phyloP scores from a whole-genome alignment of 1,140 invertebrate species.

The Hermetia illucens region DNA sequence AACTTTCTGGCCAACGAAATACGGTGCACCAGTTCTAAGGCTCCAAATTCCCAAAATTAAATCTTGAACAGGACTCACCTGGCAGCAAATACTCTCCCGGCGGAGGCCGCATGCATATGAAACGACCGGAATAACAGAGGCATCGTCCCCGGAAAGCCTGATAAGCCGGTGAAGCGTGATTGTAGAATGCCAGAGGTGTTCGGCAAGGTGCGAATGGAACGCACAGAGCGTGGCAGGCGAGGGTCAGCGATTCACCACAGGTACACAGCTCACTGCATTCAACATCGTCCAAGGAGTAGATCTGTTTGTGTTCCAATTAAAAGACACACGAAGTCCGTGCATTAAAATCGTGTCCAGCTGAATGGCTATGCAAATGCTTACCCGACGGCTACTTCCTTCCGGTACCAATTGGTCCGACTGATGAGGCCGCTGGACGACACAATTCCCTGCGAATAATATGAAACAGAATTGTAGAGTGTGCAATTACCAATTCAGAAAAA shows the following conservation, averaged over 20 bases:
- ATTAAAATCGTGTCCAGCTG: no score
- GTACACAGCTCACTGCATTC: conserved; percentile 71
- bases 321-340: no score
- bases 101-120: conserved; percentile 79
- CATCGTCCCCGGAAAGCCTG: conserved; percentile 76
- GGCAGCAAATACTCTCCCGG: conserved; percentile 45
- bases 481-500: no score
- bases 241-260: conserved; percentile 56
- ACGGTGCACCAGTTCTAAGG: no score
- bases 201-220: conserved; percentile 69
- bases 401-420: conserved; percentile 56
- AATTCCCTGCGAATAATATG: conserved; percentile 45
- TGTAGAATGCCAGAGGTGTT: conserved; percentile 74
- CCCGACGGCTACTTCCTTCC: conserved; percentile 56
- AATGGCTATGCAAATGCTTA: conserved; percentile 35
- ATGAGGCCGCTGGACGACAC: conserved; percentile 62
- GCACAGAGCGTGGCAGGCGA: conserved; percentile 73
- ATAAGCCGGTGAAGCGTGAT: conserved; percentile 74
- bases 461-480: no score
- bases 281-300: conserved; percentile 72
- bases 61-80: conserved; percentile 14
- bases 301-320: no score
- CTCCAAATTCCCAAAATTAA: not conserved
- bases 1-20: no score
- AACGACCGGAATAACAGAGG: conserved; percentile 76